phyloP scores from a whole-genome alignment of 2,888 invertebrate genomes.

The Aphodius sticticus region DNA sequence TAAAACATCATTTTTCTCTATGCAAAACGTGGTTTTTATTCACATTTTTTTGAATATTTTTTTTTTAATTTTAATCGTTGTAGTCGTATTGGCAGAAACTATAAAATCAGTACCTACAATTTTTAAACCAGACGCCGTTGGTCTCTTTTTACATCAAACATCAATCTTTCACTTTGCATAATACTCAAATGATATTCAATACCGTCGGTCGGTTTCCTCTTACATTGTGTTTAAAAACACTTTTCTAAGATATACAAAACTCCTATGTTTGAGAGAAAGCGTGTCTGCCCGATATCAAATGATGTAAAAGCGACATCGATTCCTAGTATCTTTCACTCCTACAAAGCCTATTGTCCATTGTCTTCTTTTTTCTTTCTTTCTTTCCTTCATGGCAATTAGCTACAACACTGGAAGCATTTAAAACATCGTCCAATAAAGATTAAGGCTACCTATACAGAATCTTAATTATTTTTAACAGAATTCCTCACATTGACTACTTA shows the following conservation, averaged over 20 bases:
- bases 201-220: not conserved
- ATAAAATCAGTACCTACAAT: not conserved
- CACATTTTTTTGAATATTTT: too few relatives aligned
- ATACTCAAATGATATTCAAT: not conserved
- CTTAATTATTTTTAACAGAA: not conserved
- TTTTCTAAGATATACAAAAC: not conserved
- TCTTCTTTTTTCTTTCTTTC: not conserved
- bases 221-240: not conserved
- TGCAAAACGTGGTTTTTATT: too few relatives aligned
- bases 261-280: not conserved
- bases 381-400: not conserved
- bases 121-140: not conserved
- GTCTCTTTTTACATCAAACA: not conserved
- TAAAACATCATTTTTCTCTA: too few relatives aligned
- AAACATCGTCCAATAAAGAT: not conserved
- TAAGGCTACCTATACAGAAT: not conserved
- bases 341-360: not conserved
- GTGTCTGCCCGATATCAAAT: slow-evolving; percentile 4
- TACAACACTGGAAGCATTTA: not conserved
- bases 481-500: not conserved
- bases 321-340: not conserved
- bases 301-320: slow-evolving; percentile 4
- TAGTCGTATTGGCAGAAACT: too few relatives aligned
- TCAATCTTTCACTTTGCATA: slow-evolving; percentile 4
- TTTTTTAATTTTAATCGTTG: too few relatives aligned